phyloP scores from a whole-genome alignment of 1,140 invertebrate species.

The Drosophila pseudoobscura region DNA sequence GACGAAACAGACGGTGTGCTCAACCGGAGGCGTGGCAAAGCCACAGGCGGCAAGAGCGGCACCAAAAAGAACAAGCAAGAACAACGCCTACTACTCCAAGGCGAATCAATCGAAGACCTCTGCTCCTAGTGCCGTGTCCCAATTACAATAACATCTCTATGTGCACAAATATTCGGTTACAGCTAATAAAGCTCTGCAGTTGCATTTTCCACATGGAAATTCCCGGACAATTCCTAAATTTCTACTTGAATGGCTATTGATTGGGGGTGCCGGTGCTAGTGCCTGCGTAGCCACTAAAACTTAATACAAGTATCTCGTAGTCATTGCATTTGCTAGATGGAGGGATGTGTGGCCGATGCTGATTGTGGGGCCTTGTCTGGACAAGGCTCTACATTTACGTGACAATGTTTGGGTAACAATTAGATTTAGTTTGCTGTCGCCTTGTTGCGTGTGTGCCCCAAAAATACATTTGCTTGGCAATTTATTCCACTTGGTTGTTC shows the following conservation, averaged over 20 bases:
- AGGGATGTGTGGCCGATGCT: too few relatives aligned
- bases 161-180: constrained; percentile 41
- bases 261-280: neutral
- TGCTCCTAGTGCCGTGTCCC: constrained; percentile 46
- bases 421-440: neutral
- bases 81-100: constrained; percentile 70
- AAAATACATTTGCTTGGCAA: constrained; percentile 30
- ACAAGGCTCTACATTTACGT: constrained; percentile 21
- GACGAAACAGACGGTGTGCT: constrained; percentile 94
- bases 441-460: constrained; percentile 13
- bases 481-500: constrained; percentile 30
- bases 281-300: too few relatives aligned
- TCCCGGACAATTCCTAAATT: constrained; percentile 2
- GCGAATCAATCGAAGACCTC: constrained; percentile 79
- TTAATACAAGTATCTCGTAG: too few relatives aligned
- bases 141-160: constrained; percentile 21
- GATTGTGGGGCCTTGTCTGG: too few relatives aligned
- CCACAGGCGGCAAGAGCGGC: constrained; percentile 61
- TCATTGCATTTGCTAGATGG: too few relatives aligned
- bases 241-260: neutral
- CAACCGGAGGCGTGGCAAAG: constrained; percentile 84
- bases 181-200: constrained; percentile 31
- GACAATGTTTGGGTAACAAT: constrained; percentile 25
- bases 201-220: constrained; percentile 25
- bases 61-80: constrained; percentile 66